Percentiles rank a stretch among this genome's conserved stretches.
These are phyloP conservation scores for Geothlypis trichas DNA, from an alignment of 2,113 vertebrate genomes.

Conservation along the genomic window DNA sequence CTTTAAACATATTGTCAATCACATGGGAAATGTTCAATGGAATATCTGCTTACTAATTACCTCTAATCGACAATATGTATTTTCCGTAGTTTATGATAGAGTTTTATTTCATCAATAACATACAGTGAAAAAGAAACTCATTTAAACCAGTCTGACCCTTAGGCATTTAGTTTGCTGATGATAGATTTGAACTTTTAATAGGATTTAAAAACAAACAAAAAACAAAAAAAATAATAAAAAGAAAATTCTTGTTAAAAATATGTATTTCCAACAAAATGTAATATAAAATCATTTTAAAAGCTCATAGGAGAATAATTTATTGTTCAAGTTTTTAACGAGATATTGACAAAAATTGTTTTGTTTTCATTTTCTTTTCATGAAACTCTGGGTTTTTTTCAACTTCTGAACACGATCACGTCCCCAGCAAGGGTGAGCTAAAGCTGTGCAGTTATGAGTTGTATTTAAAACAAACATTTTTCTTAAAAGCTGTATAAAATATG, in stretches of 20 bases:
- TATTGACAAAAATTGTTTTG: slow-evolving; percentile 62
- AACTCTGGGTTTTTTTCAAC: slow-evolving; percentile 83
- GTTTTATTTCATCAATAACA: slow-evolving; percentile 73
- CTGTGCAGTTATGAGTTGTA: slow-evolving; percentile 77
- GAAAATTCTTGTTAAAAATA: slow-evolving; percentile 48
- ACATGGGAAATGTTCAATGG: slow-evolving; percentile 67
- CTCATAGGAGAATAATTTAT: slow-evolving; percentile 70
- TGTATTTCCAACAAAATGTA: slow-evolving; percentile 72
- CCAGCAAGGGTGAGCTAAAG: slow-evolving; percentile 61
- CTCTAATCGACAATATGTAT: slow-evolving; percentile 76
- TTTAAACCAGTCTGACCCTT: slow-evolving; percentile 73
- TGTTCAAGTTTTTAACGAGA: slow-evolving; percentile 70
- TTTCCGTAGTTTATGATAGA: slow-evolving; percentile 75
- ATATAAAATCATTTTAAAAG: slow-evolving; percentile 74
- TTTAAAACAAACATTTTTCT: slow-evolving; percentile 78
- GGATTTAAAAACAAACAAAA: background rate
- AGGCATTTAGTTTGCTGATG: slow-evolving; percentile 72
- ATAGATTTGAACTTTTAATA: slow-evolving; percentile 73
- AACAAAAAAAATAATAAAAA: background rate
- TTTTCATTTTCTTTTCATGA: slow-evolving; percentile 81
- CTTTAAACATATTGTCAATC: slow-evolving; percentile 63
- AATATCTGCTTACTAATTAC: slow-evolving; percentile 79
- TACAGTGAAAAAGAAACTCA: slow-evolving; percentile 58
- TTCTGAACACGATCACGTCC: slow-evolving; percentile 69
- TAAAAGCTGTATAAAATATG: slow-evolving; percentile 81